A percentile compares a stretch with the other conserved stretches of the same genome.
Evolutionary conservation across 2,797 vertebrate species (phyloP).

Genomic region (Malacoctenus gilli): DNA sequence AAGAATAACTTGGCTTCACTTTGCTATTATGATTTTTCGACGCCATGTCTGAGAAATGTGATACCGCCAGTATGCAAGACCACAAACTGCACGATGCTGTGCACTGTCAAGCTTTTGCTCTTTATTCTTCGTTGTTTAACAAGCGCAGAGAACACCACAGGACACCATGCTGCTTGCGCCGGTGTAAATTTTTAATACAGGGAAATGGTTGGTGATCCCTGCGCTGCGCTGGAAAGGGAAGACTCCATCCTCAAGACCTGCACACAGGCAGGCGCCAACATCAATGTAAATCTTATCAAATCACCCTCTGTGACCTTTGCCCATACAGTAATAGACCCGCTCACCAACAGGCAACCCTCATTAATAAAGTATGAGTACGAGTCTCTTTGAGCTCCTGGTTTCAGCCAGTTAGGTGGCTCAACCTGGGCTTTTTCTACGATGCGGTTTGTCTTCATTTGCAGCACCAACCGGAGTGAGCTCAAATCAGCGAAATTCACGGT

Average conservation of each 20-base stretch:
- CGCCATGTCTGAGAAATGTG: conserved; percentile 1
- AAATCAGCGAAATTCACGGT: conserved; percentile 16
- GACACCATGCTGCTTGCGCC: conserved; percentile 9
- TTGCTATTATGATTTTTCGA: background rate
- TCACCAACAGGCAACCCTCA: conserved; percentile 8
- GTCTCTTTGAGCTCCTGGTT: conserved; percentile 2
- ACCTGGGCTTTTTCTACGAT: conserved; percentile 5
- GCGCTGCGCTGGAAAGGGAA: conserved; percentile 20
- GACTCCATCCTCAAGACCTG: background rate
- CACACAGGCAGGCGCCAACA: background rate
- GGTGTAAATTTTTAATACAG: conserved; percentile 24
- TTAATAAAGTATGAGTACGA: conserved; percentile 25
- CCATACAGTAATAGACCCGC: conserved; percentile 18
- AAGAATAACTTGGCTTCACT: conserved; percentile 1
- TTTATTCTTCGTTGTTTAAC: conserved; percentile 13
- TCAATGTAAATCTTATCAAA: conserved; percentile 8
- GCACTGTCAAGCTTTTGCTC: background rate
- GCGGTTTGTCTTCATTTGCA: conserved; percentile 8
- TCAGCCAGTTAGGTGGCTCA: conserved; percentile 5
- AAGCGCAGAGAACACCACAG: conserved; percentile 10
- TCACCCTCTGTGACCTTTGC: conserved; percentile 27
- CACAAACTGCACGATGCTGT: background rate
- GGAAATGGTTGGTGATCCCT: conserved; percentile 20
- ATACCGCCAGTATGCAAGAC: conserved; percentile 13
- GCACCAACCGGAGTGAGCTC: background rate